Evolutionary conservation across 2,888 invertebrate species (phyloP).

Genomic region (Brassicogethes aeneus): DNA sequence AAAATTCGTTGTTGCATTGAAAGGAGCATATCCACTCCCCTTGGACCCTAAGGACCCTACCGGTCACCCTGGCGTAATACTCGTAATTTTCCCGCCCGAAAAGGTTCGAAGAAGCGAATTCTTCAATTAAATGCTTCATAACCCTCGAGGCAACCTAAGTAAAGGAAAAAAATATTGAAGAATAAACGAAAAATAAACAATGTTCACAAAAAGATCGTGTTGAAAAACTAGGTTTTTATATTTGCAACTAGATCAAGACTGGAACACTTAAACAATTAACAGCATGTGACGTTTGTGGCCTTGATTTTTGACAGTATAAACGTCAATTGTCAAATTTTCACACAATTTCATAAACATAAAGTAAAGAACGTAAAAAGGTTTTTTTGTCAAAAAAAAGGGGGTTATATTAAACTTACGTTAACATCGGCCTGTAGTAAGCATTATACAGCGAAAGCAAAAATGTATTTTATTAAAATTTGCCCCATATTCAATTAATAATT

Average conservation of each 20-base stretch:
- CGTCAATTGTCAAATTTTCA: too few relatives aligned
- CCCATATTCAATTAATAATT: too few relatives aligned
- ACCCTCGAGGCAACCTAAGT: conserved; percentile 84
- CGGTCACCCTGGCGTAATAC: conserved; percentile 91
- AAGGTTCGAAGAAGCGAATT: conserved; percentile 90
- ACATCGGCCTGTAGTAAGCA: conserved; percentile 59
- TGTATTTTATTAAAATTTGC: too few relatives aligned
- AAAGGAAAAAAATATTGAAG: conserved; percentile 7
- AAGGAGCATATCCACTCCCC: conserved; percentile 96
- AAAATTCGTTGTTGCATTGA: conserved; percentile 58
- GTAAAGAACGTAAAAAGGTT: too few relatives aligned
- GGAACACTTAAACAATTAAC: too few relatives aligned
- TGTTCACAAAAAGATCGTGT: not conserved
- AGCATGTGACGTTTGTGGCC: too few relatives aligned
- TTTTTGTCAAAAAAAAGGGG: too few relatives aligned
- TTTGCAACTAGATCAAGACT: too few relatives aligned
- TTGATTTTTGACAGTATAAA: too few relatives aligned
- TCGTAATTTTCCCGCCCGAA: conserved; percentile 93
- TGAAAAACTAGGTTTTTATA: not conserved
- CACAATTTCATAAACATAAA: too few relatives aligned
- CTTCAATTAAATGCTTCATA: conserved; percentile 95
- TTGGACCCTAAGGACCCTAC: conserved; percentile 82
- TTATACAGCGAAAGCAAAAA: conserved; percentile 38
- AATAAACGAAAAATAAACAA: conserved; percentile 5
- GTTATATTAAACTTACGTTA: conserved; percentile 64